Percentiles rank a stretch among this genome's conserved stretches.
These are phyloP conservation scores for Brachionus koreanus DNA, from an alignment of 1,140 invertebrate species.

Conservation along the genomic window DNA sequence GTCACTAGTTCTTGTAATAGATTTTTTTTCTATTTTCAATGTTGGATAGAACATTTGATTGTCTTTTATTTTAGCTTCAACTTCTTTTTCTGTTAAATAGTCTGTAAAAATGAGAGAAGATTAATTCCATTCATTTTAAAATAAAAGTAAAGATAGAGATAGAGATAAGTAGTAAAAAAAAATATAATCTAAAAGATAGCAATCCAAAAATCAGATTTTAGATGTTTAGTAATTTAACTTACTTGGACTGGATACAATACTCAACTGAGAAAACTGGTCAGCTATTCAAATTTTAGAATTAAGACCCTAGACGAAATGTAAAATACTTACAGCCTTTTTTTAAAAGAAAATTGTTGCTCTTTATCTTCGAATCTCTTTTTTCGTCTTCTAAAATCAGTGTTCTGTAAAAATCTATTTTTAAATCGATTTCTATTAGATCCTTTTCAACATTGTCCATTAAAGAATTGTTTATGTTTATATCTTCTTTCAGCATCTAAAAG, in stretches of 20 bases:
- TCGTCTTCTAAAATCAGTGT: neutral
- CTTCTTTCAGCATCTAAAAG: neutral
- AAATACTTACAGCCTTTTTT: constrained; percentile 38
- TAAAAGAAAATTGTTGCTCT: neutral
- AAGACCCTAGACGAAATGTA: neutral
- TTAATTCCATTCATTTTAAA: neutral
- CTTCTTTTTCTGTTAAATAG: constrained; percentile 4
- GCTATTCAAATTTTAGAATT: neutral
- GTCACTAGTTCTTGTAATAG: neutral
- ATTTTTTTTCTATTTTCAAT: constrained; percentile 19
- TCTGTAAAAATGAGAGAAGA: neutral
- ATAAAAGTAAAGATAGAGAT: neutral
- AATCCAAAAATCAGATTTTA: neutral
- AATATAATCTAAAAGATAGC: neutral
- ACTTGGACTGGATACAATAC: neutral
- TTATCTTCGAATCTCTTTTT: neutral
- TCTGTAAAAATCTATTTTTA: constrained; percentile 14
- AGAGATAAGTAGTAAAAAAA: neutral
- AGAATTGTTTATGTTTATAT: neutral
- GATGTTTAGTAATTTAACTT: neutral
- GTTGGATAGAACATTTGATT: constrained; percentile 31
- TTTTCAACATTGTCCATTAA: constrained; percentile 7
- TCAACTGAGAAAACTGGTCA: neutral
- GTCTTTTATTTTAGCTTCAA: neutral
- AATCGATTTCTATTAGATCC: neutral